phyloP scores from a whole-genome alignment of 2,888 invertebrate genomes.

The Branchellion lobata region DNA sequence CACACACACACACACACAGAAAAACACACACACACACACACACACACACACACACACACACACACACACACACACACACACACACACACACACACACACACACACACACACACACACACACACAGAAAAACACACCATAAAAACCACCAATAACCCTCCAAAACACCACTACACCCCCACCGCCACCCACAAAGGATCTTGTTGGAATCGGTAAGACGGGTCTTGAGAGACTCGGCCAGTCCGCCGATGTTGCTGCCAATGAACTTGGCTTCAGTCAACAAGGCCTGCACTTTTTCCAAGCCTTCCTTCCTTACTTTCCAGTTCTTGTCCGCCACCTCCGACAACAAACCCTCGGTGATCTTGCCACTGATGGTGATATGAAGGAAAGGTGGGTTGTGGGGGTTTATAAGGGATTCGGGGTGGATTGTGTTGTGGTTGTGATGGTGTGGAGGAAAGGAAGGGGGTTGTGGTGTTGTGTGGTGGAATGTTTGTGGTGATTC shows the following conservation, averaged over 20 bases:
- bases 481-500: too few relatives aligned
- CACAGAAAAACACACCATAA: too few relatives aligned
- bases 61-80: too few relatives aligned
- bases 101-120: too few relatives aligned
- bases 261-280: slow-evolving; percentile 75
- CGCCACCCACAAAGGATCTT: slow-evolving; percentile 71
- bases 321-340: slow-evolving; percentile 66
- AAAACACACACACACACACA: too few relatives aligned
- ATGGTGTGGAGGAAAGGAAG: too few relatives aligned
- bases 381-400: neutral
- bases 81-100: too few relatives aligned
- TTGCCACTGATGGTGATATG: slow-evolving; percentile 65
- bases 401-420: neutral
- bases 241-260: slow-evolving; percentile 83
- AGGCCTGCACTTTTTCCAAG: slow-evolving; percentile 71
- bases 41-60: too few relatives aligned
- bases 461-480: too few relatives aligned
- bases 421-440: neutral
- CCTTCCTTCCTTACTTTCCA: slow-evolving; percentile 85
- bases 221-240: slow-evolving; percentile 75
- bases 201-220: slow-evolving; percentile 83
- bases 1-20: too few relatives aligned
- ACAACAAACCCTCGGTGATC: slow-evolving; percentile 77
- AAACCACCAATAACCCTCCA: too few relatives aligned
- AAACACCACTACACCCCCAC: neutral